Evolutionary conservation across 2,113 vertebrate species (phyloP), one percentile per base, ranked within the genome.

Genomic region (Seriola rivoliana): DNA sequence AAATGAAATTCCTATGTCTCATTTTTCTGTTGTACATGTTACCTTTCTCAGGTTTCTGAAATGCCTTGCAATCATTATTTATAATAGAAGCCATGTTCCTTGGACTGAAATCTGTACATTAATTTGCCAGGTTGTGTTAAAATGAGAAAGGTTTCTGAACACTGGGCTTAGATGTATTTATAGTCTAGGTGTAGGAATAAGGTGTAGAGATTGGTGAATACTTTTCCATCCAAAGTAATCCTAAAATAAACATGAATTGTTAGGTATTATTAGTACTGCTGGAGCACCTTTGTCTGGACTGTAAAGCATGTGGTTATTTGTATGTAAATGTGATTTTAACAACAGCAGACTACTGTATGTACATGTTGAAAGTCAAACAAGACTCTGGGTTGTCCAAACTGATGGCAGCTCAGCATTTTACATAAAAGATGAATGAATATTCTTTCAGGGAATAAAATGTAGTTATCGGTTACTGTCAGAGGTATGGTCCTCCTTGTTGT

Each of bases 11-110:
- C 38, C 38, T 38, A 8, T 42, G 40, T 42, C 9, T 42, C 10
- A 11, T 42, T 42, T 42, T n/a, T 52, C 38, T 62, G 19, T 50
- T 1, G 7, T 70, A 46, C 13, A 63, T 25, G 8, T 8, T 57
- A 69, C 29, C 67, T 66, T 78, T 77, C 67, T 71, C 80, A 88
- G 63, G 78, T 78, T 78, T 80, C 46, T 3, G 21, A 76, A 84
- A 81, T 84, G 66, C 60, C 66, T 79, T 90, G 46, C 59, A 78
- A 34, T 59, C 29, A 63, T 48, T 54, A 59, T 54, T 54, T 60
- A 50, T 21, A 73, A 74, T 60, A 29, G 52, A 78, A 82, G 69
- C 38, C 72, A 75, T 75, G 16, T 55, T 84, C n/a, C 46, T 85
- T 34, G 0, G n/a, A 34, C 57, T 78, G 55, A 83, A 48, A 55